phyloP scores from a whole-genome alignment of 2,113 vertebrate species.

The Perognathus longimembris region DNA sequence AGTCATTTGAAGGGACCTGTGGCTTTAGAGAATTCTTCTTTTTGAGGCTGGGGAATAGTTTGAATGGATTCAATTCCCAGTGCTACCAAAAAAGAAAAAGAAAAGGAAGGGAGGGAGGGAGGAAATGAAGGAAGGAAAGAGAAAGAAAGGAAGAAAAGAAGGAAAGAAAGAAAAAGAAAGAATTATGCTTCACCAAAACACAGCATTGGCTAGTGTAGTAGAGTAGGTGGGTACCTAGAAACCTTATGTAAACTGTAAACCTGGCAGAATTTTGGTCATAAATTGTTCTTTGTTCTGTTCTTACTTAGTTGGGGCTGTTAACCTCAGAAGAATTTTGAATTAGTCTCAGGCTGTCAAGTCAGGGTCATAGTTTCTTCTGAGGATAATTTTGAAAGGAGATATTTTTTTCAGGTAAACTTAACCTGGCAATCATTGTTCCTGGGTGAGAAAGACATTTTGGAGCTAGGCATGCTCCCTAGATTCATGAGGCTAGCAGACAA shows the following conservation, averaged over 20 bases:
- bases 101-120: too few species aligned
- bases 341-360: not conserved
- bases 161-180: too few species aligned
- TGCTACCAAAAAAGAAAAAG: not conserved
- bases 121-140: too few species aligned
- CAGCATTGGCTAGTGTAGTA: not conserved
- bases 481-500: conserved; percentile 33
- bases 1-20: not conserved
- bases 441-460: not conserved
- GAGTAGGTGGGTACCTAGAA: not conserved
- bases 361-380: conserved; percentile 42
- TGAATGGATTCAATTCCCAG: too few species aligned
- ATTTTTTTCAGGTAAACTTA: conserved; percentile 41
- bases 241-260: not conserved
- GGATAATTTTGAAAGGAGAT: conserved; percentile 36
- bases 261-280: not conserved
- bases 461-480: conserved; percentile 9
- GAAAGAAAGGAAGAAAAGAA: too few species aligned
- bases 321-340: conserved; percentile 47
- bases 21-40: conserved; percentile 36
- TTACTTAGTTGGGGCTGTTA: conserved; percentile 33
- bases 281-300: not conserved
- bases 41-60: not conserved
- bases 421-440: conserved; percentile 5
- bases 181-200: not conserved